A percentile compares a stretch with the other conserved stretches of the same genome.
These are phyloP conservation scores for Accipiter virgatus DNA, from an alignment of 2,113 vertebrate species.

Conservation along the genomic window DNA sequence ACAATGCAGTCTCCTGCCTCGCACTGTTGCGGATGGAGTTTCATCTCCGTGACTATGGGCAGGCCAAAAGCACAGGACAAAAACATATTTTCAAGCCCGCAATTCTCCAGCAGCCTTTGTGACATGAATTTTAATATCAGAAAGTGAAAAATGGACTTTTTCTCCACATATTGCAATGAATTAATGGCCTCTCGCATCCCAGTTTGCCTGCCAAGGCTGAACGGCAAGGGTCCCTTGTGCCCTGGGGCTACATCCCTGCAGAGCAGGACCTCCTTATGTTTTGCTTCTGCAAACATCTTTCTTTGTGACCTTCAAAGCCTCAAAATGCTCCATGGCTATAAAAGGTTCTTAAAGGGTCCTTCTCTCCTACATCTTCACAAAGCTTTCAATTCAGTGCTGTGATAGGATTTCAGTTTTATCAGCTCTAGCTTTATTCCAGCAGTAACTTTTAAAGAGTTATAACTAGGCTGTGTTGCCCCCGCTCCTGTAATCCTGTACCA, in stretches of 20 bases:
- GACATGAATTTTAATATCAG: background rate
- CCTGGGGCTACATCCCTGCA: accelerated
- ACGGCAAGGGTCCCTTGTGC: background rate
- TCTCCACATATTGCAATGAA: background rate
- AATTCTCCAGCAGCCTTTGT: background rate
- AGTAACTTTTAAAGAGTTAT: slow-evolving; percentile 34
- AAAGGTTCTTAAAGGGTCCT: background rate
- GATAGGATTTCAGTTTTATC: slow-evolving; percentile 26
- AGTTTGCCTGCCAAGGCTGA: background rate
- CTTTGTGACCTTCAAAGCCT: background rate
- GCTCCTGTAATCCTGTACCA: background rate
- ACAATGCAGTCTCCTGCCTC: background rate
- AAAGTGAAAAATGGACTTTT: background rate
- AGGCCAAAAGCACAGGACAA: background rate
- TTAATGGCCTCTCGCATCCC: accelerated
- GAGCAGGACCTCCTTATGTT: background rate
- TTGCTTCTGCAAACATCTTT: background rate
- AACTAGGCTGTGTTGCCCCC: background rate
- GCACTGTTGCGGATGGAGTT: accelerated
- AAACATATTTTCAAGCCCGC: background rate
- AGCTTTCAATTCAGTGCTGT: slow-evolving; percentile 23
- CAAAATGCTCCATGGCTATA: background rate
- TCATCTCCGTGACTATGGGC: background rate
- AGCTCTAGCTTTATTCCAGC: background rate
- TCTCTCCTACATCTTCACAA: background rate